phyloP scores from a whole-genome alignment of 1,140 invertebrate genomes.

The Luehdorfia chinensis region DNA sequence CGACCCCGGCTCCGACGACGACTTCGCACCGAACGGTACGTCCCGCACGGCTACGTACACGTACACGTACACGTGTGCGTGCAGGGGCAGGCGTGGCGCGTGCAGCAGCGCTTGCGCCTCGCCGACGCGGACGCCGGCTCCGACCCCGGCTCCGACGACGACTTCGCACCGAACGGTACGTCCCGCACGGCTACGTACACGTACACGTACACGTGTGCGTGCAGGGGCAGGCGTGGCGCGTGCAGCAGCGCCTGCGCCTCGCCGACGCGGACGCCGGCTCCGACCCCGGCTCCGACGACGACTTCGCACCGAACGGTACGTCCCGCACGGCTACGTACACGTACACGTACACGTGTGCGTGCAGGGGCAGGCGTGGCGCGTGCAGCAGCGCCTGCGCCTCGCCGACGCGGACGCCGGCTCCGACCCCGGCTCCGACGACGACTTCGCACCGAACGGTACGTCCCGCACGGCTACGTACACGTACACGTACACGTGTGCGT shows the following conservation, averaged over 20 bases:
- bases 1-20: constrained; percentile 23
- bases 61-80: constrained; percentile 39
- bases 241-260: constrained; percentile 40
- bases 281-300: constrained; percentile 23
- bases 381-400: constrained; percentile 40
- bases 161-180: constrained; percentile 53
- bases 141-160: constrained; percentile 23
- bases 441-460: constrained; percentile 53
- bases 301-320: constrained; percentile 53
- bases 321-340: no score
- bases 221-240: constrained; percentile 35
- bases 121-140: constrained; percentile 40
- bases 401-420: constrained; percentile 40
- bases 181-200: no score
- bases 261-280: constrained; percentile 40
- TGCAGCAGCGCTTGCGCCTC: constrained; percentile 40
- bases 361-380: constrained; percentile 35
- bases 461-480: no score
- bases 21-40: constrained; percentile 53
- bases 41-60: no score
- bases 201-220: constrained; percentile 39
- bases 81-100: constrained; percentile 35
- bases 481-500: no score
- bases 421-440: constrained; percentile 23
- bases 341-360: constrained; percentile 39